Conservation (phyloP, 2,113 vertebrate species). For the Forbesichthys agassizii region DNA sequence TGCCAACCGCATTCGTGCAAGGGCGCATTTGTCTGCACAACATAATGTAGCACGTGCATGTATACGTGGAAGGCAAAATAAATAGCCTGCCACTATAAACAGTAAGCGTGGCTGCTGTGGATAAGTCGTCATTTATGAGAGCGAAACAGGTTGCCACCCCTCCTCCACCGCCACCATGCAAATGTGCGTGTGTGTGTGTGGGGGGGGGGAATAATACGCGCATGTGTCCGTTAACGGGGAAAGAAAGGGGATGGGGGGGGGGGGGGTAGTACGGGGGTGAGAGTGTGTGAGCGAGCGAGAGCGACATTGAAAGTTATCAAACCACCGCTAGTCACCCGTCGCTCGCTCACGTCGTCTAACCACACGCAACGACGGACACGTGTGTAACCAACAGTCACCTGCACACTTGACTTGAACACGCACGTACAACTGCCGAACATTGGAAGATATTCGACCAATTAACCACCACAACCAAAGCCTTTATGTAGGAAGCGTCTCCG, state of each 20-base stretch:
- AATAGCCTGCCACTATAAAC: neutral
- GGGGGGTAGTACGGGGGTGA: constrained; percentile 23
- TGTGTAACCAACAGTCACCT: neutral
- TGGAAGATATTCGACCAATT: no score
- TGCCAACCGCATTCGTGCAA: constrained; percentile 43
- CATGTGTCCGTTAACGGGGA: neutral
- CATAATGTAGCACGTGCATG: constrained; percentile 22
- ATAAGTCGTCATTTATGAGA: neutral
- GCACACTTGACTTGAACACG: constrained; percentile 2
- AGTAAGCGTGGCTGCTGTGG: neutral
- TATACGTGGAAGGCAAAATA: constrained; percentile 5
- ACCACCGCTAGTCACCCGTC: constrained; percentile 63
- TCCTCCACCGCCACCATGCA: constrained; percentile 48
- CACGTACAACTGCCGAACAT: neutral
- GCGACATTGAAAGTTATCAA: constrained; percentile 68
- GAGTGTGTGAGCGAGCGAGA: constrained; percentile 33
- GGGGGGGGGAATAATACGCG: neutral
- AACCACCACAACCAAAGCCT: no score
- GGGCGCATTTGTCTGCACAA: neutral
- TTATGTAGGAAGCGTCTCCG: no score
- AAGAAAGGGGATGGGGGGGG: no score
- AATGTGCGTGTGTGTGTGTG: neutral
- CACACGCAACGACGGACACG: constrained; percentile 1
- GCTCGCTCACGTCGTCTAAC: neutral
- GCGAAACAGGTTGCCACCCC: constrained; percentile 53